Base-by-base conservation (phyloP, 2,113 vertebrate species). In the Taurulus bubalis region DNA sequence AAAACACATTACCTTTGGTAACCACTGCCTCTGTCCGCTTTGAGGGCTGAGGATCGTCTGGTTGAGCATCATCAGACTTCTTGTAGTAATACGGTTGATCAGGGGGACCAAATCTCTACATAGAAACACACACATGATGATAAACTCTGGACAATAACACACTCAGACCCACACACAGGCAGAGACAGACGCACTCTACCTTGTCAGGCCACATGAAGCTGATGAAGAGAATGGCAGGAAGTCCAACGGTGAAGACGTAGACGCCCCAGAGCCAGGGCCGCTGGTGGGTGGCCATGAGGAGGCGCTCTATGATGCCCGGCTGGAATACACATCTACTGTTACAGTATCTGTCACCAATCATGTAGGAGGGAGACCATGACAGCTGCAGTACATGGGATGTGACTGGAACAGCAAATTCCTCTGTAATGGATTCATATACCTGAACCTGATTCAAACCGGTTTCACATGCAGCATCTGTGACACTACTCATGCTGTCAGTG, bases 141-240 rank as follows among this genome's bases (percentile, higher is more conserved):
- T n/a, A 78, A 91, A 92, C 36, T 20, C 58, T 38, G 5, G 4
- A 40, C 6, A 15, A 42, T 20, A 26, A 63, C 15, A 22, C 28
- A 67, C 3, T 40, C 12, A 63, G 1, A 69, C 1, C 0, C 7
- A 14, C 53, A 72, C n/a, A 24, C 15, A 73, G 20, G 11, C 26
- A 71, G 5, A 47, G 16, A 38, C 20, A 58, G 16, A 10, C 9
- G 16, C 2, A 76, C 42, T 38, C 1, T 80, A 96, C 95, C 95
- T 91, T 92, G 83, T 95, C 91, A 51, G 95, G 95, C 95, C 95
- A 96, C 93, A 94, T 94, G 71, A 95, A 90, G 89, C 95, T 95
- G 26, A 96, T 70, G 81, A 96, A 95, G 65, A 96, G 94, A 72
- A 96, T 75, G 36, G 93, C 22, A 6, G 95, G 95, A 51, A 96